Conservation (phyloP, 64 coral and sea anemone genomes). For the Actinia equina region DNA sequence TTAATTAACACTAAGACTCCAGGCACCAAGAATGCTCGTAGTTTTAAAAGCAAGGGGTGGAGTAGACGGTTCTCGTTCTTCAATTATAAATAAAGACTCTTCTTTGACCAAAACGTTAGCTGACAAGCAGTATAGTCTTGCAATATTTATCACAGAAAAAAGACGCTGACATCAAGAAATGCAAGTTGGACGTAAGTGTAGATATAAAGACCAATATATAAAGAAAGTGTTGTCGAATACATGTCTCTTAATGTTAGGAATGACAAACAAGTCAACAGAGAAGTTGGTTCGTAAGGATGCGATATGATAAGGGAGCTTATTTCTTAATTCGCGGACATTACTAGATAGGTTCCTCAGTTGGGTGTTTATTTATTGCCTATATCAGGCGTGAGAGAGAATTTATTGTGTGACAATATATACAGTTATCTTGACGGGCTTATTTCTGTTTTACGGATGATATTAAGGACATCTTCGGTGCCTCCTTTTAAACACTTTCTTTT, state of each 20-base stretch:
- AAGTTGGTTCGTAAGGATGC: background rate
- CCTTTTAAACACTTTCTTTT: conserved; percentile 3
- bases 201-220: background rate
- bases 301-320: background rate
- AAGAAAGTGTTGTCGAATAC: background rate
- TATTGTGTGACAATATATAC: background rate
- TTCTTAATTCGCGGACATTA: no score
- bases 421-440: conserved; percentile 4
- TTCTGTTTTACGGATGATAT: conserved; percentile 3
- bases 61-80: background rate
- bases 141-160: background rate
- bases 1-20: no score
- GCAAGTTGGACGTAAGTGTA: background rate
- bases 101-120: background rate
- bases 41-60: background rate
- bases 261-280: background rate
- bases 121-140: background rate
- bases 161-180: background rate
- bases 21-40: background rate
- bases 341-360: background rate
- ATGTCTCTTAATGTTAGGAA: background rate
- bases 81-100: background rate
- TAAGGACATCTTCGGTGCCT: background rate
- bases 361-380: background rate
- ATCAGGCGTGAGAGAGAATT: background rate